Evolutionary conservation across 2,888 invertebrate genomes (phyloP).

Genomic region (Oscheius sp.): DNA sequence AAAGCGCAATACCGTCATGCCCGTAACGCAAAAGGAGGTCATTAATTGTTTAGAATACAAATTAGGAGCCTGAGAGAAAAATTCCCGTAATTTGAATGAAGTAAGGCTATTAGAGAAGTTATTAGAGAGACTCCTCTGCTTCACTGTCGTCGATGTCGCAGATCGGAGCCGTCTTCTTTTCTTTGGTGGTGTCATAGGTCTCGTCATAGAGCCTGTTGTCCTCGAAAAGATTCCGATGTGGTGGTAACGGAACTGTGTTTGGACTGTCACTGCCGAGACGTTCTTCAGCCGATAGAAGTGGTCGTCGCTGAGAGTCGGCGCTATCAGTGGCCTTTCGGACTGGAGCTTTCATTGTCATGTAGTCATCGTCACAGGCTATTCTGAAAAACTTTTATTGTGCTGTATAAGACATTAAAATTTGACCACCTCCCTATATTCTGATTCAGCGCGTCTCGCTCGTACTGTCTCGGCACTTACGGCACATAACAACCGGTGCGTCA

Average conservation of each 20-base stretch:
- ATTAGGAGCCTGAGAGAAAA: conserved; percentile 11
- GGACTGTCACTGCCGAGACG: conserved; percentile 18
- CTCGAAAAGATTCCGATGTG: conserved; percentile 20
- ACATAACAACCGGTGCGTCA: too few relatives aligned
- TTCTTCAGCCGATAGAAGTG: conserved; percentile 34
- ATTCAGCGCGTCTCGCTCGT: too few relatives aligned
- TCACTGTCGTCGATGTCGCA: conserved; percentile 36
- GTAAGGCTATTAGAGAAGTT: conserved; percentile 17
- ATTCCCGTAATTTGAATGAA: conserved; percentile 8
- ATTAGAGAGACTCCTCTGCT: conserved; percentile 23
- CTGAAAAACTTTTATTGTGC: too few relatives aligned
- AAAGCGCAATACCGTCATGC: conserved; percentile 27
- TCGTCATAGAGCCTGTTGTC: conserved; percentile 27
- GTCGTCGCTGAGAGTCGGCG: conserved; percentile 41
- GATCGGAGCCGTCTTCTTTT: conserved; percentile 13
- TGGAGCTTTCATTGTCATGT: conserved; percentile 69
- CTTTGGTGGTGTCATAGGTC: conserved; percentile 6
- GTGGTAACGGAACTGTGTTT: conserved; percentile 7
- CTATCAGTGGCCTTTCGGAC: conserved; percentile 45
- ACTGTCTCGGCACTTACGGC: too few relatives aligned
- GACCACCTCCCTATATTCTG: too few relatives aligned
- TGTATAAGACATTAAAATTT: too few relatives aligned
- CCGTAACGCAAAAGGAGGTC: conserved; percentile 16
- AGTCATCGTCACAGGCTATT: conserved; percentile 60
- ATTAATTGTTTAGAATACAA: conserved; percentile 4